Base-by-base conservation (phyloP, 2,113 vertebrate genomes). In the Pelecanoides urinatrix region DNA sequence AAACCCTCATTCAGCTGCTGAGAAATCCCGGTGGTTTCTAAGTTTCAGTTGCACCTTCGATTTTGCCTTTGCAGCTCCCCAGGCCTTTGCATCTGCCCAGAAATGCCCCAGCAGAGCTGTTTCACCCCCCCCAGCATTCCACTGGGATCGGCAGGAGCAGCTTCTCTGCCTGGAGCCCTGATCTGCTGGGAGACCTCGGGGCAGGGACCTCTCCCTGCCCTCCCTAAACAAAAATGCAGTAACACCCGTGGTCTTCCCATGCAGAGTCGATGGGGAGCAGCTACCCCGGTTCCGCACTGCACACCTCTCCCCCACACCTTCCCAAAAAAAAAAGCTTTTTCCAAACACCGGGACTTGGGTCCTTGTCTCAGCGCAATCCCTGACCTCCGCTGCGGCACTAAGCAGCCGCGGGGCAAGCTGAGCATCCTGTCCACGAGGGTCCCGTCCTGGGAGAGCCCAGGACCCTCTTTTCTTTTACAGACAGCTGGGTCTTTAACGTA, bases 321-420 rank as follows among this genome's bases (percentile, higher is more conserved):
- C 55, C 74, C 63, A 10, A 74, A 61, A 40, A 74, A 61, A 40
- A 45, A 29, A 68, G 45, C 65, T 40, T 44, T 36, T 68, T 88
- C 85, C 45, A 40, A 26, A 2, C 10, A 8, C 71, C 7, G 15
- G 50, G 30, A 6, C 40, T 4, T 1, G 27, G 73, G 25, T 9
- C 11, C 2, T 3, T 9, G 44, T 58, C 83, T 34, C 17, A 1
- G 71, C 1, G 0, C 6, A 16, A 30, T 3, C 49, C 58, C 87
- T 18, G 56, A 38, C 23, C 82, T 47, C 27, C 4, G 6, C n/a
- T 2, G 3, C 8, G n/a, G 66, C 22, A 3, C 4, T 7, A 25
- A 53, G 70, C 59, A 18, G 78, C 45, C 4, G 5, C 40, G 23
- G 50, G 36, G 42, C 19, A 5, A 34, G 61, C 62, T 2, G 3